Evolutionary conservation across 2,797 vertebrate genomes (phyloP).

Genomic region (Eremophila alpestris): DNA sequence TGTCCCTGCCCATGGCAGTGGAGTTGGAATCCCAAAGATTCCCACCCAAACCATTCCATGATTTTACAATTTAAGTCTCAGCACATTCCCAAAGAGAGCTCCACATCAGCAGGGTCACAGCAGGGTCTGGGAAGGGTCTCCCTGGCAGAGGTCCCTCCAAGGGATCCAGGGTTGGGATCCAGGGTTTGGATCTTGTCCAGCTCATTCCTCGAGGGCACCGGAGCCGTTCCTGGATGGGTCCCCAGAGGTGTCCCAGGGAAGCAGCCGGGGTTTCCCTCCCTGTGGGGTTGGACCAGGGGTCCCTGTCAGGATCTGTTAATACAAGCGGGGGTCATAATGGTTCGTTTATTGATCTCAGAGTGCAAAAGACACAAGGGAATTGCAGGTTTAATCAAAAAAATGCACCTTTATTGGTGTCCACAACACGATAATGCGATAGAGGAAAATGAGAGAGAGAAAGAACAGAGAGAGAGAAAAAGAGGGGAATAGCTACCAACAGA

Average conservation of each 20-base stretch:
- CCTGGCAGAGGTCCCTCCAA: not conserved
- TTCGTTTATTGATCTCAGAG: no score
- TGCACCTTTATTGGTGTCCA: no score
- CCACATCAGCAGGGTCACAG: accelerated
- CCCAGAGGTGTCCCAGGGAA: not conserved
- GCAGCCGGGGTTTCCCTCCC: not conserved
- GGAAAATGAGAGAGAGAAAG: no score
- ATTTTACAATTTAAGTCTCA: not conserved
- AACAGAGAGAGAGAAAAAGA: no score
- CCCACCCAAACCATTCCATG: not conserved
- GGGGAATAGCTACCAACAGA: no score
- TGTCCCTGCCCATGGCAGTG: not conserved
- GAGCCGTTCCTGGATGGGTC: not conserved
- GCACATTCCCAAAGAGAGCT: not conserved
- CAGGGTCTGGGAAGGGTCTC: not conserved
- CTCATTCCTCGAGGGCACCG: accelerated
- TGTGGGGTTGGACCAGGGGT: no score
- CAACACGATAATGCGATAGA: no score
- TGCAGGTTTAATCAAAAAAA: no score
- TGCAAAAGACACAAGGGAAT: no score
- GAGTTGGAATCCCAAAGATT: not conserved
- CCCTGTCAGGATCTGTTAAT: no score
- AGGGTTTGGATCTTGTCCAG: not conserved
- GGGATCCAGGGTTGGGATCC: not conserved
- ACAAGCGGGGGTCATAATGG: no score